A percentile compares a stretch with the other conserved stretches of the same genome.
phyloP scores from a whole-genome alignment of 1,140 invertebrate genomes.

The Aphidius ervi region DNA sequence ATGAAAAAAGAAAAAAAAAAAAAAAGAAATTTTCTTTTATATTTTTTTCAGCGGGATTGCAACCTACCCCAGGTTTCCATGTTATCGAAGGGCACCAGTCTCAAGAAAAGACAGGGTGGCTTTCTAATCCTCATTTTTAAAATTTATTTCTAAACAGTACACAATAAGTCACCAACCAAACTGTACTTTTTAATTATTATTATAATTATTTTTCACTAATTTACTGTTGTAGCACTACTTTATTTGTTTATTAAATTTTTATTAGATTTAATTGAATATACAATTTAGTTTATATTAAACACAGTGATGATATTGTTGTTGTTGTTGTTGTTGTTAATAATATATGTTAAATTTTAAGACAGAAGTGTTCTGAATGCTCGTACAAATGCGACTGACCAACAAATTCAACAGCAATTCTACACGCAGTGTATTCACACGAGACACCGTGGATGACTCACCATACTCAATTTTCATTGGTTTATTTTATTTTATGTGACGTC shows the following conservation, averaged over 20 bases:
- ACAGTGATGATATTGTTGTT: neutral
- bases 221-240: too few relatives aligned
- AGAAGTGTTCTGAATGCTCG: neutral
- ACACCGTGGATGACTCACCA: slow-evolving; percentile 39
- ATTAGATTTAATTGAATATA: too few relatives aligned
- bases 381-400: neutral
- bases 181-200: too few relatives aligned
- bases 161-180: too few relatives aligned
- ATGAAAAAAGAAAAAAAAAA: slow-evolving; percentile 9
- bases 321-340: neutral
- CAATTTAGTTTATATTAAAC: too few relatives aligned
- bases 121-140: slow-evolving; percentile 62
- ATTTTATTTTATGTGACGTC: slow-evolving; percentile 31
- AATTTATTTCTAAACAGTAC: too few relatives aligned
- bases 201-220: too few relatives aligned
- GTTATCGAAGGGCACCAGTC: slow-evolving; percentile 55
- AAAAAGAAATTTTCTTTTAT: neutral
- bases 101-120: slow-evolving; percentile 60
- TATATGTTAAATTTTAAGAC: too few relatives aligned
- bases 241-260: too few relatives aligned
- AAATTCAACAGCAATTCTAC: neutral
- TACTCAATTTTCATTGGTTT: slow-evolving; percentile 31
- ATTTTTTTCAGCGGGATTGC: too few relatives aligned
- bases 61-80: slow-evolving; percentile 55
- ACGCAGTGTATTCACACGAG: slow-evolving; percentile 34